These are phyloP conservation scores for Boleophthalmus pectinirostris DNA, from an alignment of 2,113 vertebrate species.

Conservation along the genomic window DNA sequence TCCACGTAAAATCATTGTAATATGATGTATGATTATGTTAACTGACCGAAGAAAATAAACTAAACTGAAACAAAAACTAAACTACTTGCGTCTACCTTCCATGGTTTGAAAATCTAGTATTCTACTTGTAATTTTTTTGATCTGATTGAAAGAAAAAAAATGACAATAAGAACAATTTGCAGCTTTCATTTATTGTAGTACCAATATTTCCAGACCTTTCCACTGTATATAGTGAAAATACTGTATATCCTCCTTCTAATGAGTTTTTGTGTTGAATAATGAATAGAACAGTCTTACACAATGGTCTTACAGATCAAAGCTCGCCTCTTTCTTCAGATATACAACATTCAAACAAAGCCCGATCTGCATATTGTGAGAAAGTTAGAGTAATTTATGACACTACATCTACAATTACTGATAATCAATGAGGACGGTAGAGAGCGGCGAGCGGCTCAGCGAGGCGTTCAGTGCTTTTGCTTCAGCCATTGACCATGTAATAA, in stretches of 20 bases:
- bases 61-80: too few relatives aligned
- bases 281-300: slow-evolving; percentile 28
- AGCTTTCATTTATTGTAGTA: too few relatives aligned
- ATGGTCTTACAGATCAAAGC: slow-evolving; percentile 39
- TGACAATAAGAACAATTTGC: too few relatives aligned
- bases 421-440: slow-evolving; percentile 42
- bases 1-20: too few relatives aligned
- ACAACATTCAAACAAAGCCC: slow-evolving; percentile 50
- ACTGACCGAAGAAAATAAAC: slow-evolving; percentile 6
- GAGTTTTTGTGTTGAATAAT: slow-evolving; percentile 63
- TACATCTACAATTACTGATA: slow-evolving; percentile 55
- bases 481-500: slow-evolving; percentile 46
- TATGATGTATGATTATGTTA: too few relatives aligned
- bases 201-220: too few relatives aligned
- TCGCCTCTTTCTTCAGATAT: slow-evolving; percentile 17
- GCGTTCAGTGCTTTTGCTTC: slow-evolving; percentile 41
- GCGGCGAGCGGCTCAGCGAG: slow-evolving; percentile 24
- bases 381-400: slow-evolving; percentile 52
- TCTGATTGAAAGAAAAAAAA: too few relatives aligned
- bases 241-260: slow-evolving; percentile 41
- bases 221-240: too few relatives aligned
- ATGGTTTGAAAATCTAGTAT: too few relatives aligned
- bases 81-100: too few relatives aligned
- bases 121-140: too few relatives aligned
- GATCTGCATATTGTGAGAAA: slow-evolving; percentile 52